Percentiles rank a stretch among this genome's conserved stretches.
phyloP scores from a whole-genome alignment of 2,113 vertebrate genomes.

The Antechinus stuartii region DNA sequence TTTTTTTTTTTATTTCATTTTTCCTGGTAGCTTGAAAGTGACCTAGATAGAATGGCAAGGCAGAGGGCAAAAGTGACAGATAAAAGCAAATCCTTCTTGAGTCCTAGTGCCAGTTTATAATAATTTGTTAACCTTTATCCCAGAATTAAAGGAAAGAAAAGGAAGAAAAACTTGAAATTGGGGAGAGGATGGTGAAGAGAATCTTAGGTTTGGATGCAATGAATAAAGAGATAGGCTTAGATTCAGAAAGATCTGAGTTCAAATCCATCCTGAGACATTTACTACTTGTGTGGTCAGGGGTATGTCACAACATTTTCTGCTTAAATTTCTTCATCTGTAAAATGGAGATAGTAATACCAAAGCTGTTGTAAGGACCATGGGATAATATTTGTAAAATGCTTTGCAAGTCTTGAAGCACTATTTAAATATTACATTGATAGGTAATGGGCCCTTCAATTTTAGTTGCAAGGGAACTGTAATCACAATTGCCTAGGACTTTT shows the following conservation, averaged over 20 bases:
- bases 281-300: neutral
- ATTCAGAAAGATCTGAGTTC: neutral
- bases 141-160: neutral
- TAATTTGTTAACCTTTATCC: neutral
- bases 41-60: neutral
- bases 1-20: neutral
- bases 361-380: neutral
- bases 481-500: neutral
- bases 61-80: neutral
- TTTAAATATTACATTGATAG: neutral
- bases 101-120: neutral
- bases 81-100: neutral
- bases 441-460: neutral
- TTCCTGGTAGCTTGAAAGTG: neutral
- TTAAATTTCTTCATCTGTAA: neutral
- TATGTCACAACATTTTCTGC: neutral
- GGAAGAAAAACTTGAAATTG: neutral
- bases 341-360: neutral
- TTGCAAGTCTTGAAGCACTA: neutral
- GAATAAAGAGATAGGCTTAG: neutral
- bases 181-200: no score
- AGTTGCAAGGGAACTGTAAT: neutral
- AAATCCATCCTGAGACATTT: neutral
- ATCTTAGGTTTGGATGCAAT: neutral
- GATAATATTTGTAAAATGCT: neutral